Conservation (phyloP, 2,113 vertebrate genomes). For the Gnathonemus echidnorhynchus region DNA sequence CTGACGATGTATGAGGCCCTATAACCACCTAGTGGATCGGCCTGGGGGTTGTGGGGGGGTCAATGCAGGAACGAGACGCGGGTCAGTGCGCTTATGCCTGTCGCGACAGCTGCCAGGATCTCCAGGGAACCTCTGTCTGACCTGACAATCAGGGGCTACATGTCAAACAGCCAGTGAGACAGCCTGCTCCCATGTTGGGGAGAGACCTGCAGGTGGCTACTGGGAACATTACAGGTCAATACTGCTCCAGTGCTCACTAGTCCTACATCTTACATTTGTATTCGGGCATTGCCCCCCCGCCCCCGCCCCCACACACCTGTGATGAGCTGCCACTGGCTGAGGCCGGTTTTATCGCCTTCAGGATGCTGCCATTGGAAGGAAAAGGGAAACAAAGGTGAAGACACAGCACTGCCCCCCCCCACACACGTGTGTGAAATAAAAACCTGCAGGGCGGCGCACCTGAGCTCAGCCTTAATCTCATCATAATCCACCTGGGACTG, state of each 20-base stretch:
- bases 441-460: constrained; percentile 55
- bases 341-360: constrained; percentile 90
- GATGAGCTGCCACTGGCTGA: constrained; percentile 76
- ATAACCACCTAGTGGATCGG: background rate
- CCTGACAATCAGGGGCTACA: background rate
- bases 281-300: background rate
- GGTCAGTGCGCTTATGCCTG: background rate
- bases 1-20: background rate
- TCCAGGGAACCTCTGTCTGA: background rate
- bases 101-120: background rate
- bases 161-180: background rate
- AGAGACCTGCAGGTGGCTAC: background rate
- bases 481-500: constrained; percentile 90
- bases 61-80: background rate
- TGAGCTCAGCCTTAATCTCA: constrained; percentile 96
- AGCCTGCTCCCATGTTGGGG: background rate
- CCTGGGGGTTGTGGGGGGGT: too few relatives aligned
- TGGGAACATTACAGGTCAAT: background rate
- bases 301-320: constrained; percentile 65
- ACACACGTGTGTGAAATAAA: background rate
- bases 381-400: background rate
- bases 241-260: background rate
- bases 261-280: background rate
- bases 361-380: constrained; percentile 65
- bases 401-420: background rate